These are phyloP conservation scores for Coregonus ussuriensis DNA, from an alignment of 2,797 vertebrate genomes.

Conservation along the genomic window DNA sequence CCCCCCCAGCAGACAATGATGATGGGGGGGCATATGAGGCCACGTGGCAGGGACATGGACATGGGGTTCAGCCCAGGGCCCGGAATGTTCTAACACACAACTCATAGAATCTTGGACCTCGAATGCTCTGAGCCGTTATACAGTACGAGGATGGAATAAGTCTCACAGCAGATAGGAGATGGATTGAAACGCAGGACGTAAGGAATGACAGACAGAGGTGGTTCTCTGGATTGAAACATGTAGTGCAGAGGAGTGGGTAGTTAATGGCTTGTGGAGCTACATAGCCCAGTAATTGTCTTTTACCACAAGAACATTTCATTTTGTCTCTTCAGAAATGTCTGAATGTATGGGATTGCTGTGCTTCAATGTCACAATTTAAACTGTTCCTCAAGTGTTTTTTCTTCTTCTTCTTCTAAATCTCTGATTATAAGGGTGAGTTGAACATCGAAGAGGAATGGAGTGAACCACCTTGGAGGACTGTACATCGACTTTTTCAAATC, in stretches of 20 bases:
- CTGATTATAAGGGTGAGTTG: slow-evolving; percentile 81
- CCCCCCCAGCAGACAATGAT: slow-evolving; percentile 99
- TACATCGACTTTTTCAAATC: slow-evolving; percentile 81
- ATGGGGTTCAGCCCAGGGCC: slow-evolving; percentile 99
- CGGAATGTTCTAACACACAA: slow-evolving; percentile 80
- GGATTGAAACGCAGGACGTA: slow-evolving; percentile 67
- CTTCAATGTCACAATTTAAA: slow-evolving; percentile 80
- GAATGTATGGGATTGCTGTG: slow-evolving; percentile 96
- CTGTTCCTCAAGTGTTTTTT: slow-evolving; percentile 83
- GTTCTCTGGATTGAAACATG: slow-evolving; percentile 51
- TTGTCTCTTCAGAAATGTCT: slow-evolving; percentile 80
- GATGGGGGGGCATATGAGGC: slow-evolving; percentile 99
- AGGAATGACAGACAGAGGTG: slow-evolving; percentile 46
- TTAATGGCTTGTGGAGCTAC: slow-evolving; percentile 64
- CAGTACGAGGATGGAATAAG: slow-evolving; percentile 44
- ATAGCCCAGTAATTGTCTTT: slow-evolving; percentile 61
- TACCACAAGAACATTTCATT: slow-evolving; percentile 72
- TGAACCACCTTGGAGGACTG: slow-evolving; percentile 84
- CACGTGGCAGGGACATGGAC: slow-evolving; percentile 93
- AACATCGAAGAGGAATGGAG: slow-evolving; percentile 74
- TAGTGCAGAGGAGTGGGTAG: slow-evolving; percentile 53
- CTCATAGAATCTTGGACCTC: slow-evolving; percentile 86
- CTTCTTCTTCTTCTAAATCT: slow-evolving; percentile 87
- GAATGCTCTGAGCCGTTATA: slow-evolving; percentile 96
- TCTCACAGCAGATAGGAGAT: slow-evolving; percentile 41